Evolutionary conservation across 1,140 invertebrate genomes (phyloP), one percentile per base, ranked within the genome.

Genomic region (Agrypnia vestita): DNA sequence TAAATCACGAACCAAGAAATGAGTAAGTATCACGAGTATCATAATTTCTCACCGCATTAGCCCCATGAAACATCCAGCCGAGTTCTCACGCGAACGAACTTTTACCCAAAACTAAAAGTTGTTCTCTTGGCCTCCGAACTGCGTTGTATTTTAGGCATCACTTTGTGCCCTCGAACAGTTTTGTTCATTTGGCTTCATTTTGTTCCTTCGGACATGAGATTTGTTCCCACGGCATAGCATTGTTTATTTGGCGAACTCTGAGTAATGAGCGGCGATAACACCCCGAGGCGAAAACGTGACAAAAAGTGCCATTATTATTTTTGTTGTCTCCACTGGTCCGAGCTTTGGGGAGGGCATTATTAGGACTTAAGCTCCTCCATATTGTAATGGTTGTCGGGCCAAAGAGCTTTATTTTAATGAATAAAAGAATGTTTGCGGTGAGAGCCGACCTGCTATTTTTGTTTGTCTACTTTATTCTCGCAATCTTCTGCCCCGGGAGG

Each of bases 391-490:
- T 10, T 35, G 55, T 15, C 15, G 55, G 55, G 17, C 55, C 17
- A 59, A 59, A 59, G 55, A 59, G 55, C 55, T 59, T 59, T 35
- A 35, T 35, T 35, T 59, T 59, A 59, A 59, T 59, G 55, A 59
- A 59, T 59, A 59, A 59, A 59, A 59, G 17, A 59, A 59, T 59
- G 21, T 59, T 59, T 59, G 55, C 7, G 55, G 17, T 15, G n/a
- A 35, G 25, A 35, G 1, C 25, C 25, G 25, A 35, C 25, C 25
- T 35, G 55, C 55, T 59, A 15, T 56, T 35, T 59, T 17, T 59
- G 55, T 59, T 59, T 11, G 17, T 59, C 15, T 59, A 10, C 21
- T 59, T 21, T 56, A 15, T 9, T 59, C 55, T 59, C 3, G 21
- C 55, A 59, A 59, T 59, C 55, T 19, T 59, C 55, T 21, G 55